Percentiles rank a stretch among this genome's conserved stretches.
Evolutionary conservation across 2,888 invertebrate genomes (phyloP).

Genomic region (Magallana nippona): DNA sequence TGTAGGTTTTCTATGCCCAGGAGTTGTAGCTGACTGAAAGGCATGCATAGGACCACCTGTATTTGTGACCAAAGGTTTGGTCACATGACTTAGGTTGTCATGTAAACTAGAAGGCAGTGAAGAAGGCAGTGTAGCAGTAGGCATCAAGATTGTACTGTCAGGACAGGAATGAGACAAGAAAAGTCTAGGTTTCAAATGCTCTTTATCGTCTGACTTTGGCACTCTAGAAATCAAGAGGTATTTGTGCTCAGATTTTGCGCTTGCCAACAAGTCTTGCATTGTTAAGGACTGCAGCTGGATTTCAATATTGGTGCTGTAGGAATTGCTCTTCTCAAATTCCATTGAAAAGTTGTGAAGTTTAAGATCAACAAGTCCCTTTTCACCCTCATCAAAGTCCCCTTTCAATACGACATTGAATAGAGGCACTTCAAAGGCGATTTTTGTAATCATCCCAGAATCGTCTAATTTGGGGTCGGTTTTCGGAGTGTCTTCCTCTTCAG

Average conservation of each 20-base stretch:
- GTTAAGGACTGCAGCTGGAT: conserved; percentile 89
- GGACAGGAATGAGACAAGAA: conserved; percentile 91
- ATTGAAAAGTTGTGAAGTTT: conserved; percentile 91
- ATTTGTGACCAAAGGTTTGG: not conserved
- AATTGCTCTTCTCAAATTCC: conserved; percentile 86
- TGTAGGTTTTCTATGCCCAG: conserved; percentile 6
- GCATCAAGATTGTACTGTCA: conserved; percentile 73
- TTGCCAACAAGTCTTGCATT: conserved; percentile 93
- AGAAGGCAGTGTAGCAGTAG: conserved; percentile 82
- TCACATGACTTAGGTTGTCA: conserved; percentile 51
- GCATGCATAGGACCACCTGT: conserved; percentile 3
- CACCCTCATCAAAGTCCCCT: conserved; percentile 77
- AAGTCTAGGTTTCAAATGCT: conserved; percentile 53
- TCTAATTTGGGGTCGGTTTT: conserved; percentile 36
- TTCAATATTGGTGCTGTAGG: conserved; percentile 87
- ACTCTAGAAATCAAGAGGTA: conserved; percentile 85
- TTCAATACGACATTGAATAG: conserved; percentile 75
- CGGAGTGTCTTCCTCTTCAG: conserved; percentile 13
- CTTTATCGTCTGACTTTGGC: conserved; percentile 50
- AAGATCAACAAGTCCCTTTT: conserved; percentile 86
- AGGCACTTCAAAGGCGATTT: conserved; percentile 74
- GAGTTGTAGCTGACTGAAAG: not conserved
- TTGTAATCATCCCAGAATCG: conserved; percentile 60
- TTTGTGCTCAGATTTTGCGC: conserved; percentile 89
- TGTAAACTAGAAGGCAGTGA: conserved; percentile 75